phyloP scores from a whole-genome alignment of 2,888 invertebrate species.

The Pyrrhia umbra region DNA sequence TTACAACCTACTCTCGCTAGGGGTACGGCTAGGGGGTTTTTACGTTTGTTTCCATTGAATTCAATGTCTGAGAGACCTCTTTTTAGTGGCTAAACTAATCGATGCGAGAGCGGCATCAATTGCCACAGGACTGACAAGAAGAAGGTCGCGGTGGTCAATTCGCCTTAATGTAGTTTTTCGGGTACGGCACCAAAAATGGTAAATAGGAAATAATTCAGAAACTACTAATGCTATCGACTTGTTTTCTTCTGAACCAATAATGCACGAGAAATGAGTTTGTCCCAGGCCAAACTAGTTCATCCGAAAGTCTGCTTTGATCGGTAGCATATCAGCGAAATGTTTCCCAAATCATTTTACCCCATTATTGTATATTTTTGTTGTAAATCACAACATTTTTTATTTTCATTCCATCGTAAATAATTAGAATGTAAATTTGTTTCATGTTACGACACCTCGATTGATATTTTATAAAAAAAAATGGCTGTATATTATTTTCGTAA shows the following conservation, averaged over 20 bases:
- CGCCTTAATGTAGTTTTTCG: too few relatives aligned
- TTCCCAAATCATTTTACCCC: conserved; percentile 9
- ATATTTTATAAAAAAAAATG: conserved; percentile 26
- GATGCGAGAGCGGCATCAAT: too few relatives aligned
- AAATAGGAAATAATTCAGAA: too few relatives aligned
- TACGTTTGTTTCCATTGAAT: too few relatives aligned
- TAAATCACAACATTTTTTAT: conserved; percentile 48
- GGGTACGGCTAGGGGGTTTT: too few relatives aligned
- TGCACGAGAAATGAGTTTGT: background rate
- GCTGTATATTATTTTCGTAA: conserved; percentile 31
- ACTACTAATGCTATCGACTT: too few relatives aligned
- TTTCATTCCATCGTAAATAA: conserved; percentile 59
- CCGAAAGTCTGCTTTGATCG: conserved; percentile 17
- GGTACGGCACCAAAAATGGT: too few relatives aligned
- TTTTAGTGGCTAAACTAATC: too few relatives aligned
- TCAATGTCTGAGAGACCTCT: too few relatives aligned
- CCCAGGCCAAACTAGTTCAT: background rate
- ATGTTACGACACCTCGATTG: conserved; percentile 27
- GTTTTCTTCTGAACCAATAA: background rate
- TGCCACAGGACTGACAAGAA: too few relatives aligned
- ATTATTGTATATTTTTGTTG: conserved; percentile 35
- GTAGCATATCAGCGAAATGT: background rate
- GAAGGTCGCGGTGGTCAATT: too few relatives aligned
- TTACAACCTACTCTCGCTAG: too few relatives aligned
- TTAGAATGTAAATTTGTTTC: conserved; percentile 38